Conservation (phyloP, 2,888 invertebrate species). For the Acanthosepion pharaonis region DNA sequence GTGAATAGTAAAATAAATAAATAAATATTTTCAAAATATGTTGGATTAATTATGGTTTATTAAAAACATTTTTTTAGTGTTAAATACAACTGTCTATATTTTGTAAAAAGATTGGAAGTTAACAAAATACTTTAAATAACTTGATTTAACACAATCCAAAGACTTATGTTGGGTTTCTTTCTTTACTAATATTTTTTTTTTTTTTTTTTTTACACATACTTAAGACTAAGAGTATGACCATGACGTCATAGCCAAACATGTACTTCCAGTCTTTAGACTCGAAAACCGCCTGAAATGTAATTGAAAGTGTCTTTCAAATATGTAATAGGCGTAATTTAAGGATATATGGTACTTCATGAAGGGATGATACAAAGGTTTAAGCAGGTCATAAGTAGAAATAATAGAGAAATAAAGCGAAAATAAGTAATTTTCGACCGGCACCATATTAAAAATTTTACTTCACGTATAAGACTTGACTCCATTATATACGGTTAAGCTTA, state of each 20-base stretch:
- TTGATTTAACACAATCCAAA: not conserved
- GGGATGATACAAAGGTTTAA: not conserved
- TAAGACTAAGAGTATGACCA: not conserved
- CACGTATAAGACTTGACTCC: too few species aligned
- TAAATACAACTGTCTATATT: not conserved
- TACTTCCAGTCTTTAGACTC: not conserved
- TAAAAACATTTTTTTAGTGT: not conserved
- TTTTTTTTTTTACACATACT: not conserved
- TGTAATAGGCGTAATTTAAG: not conserved
- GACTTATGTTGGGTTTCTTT: not conserved
- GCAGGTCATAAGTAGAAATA: not conserved
- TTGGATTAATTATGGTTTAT: too few species aligned
- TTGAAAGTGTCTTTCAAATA: not conserved
- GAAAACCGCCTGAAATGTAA: not conserved
- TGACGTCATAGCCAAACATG: slow-evolving; percentile 9
- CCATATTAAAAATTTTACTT: not conserved
- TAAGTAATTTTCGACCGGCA: not conserved
- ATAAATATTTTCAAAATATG: not conserved
- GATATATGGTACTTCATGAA: not conserved
- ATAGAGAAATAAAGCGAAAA: not conserved
- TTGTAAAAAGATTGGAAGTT: not conserved
- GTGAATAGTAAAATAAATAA: not conserved
- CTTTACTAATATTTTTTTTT: not conserved
- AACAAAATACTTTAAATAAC: not conserved
- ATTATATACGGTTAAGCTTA: too few species aligned